Conservation (phyloP, 2,888 invertebrate genomes). For the Diarsia rubi region DNA sequence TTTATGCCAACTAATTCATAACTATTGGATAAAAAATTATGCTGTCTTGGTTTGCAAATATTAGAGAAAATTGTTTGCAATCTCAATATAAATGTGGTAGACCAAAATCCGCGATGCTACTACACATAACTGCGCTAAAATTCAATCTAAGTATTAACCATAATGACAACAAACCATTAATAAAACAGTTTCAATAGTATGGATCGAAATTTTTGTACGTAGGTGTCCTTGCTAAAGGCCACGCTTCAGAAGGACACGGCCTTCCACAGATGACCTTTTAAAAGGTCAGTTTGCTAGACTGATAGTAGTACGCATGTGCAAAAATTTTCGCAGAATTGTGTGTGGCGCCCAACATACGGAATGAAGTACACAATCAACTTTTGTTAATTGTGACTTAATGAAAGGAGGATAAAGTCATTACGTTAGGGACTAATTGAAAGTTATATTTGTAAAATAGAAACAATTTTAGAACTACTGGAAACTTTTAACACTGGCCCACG, state of each 20-base stretch:
- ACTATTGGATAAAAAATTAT: neutral
- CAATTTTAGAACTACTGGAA: neutral
- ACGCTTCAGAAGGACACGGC: conserved; percentile 19
- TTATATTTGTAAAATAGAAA: neutral
- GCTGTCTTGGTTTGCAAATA: neutral
- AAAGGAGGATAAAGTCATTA: neutral
- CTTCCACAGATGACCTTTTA: neutral
- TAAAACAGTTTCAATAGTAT: neutral
- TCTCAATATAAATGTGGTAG: neutral
- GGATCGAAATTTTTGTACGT: neutral
- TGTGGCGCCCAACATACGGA: neutral
- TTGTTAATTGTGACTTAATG: neutral
- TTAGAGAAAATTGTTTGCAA: neutral
- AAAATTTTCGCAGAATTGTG: conserved; percentile 13
- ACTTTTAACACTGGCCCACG: neutral
- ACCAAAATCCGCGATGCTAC: neutral
- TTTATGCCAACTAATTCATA: neutral
- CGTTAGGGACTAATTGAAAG: neutral
- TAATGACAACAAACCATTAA: no score
- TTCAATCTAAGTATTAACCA: no score
- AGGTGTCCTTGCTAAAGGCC: conserved; percentile 10
- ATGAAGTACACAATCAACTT: neutral
- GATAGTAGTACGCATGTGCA: conserved; percentile 35
- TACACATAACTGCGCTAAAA: neutral
- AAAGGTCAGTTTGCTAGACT: conserved; percentile 11